Evolutionary conservation across 1,140 invertebrate species (phyloP).

Genomic region (Drosophila oshimai): DNA sequence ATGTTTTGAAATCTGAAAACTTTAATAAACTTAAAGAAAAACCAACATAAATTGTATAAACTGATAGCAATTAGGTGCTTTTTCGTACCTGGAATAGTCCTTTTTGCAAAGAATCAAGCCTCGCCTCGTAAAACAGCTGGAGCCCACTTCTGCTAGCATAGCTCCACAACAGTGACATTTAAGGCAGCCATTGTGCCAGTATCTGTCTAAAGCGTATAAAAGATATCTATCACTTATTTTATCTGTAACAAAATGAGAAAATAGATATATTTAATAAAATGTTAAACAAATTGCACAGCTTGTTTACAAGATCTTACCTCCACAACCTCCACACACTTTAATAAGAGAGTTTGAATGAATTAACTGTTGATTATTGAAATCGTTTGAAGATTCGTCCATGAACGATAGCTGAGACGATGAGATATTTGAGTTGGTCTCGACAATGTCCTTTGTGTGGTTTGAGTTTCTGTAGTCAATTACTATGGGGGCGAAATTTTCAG

Average conservation of each 20-base stretch:
- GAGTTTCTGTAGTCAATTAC: constrained; percentile 65
- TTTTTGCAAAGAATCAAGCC: constrained; percentile 97
- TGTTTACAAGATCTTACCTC: constrained; percentile 64
- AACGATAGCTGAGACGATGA: constrained; percentile 77
- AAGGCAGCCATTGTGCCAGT: constrained; percentile 96
- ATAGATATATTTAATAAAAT: not conserved
- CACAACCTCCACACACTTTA: constrained; percentile 87
- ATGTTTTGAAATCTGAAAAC: not conserved
- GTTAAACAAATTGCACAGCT: too few relatives aligned
- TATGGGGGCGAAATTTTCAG: constrained; percentile 84
- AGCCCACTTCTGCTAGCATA: constrained; percentile 93
- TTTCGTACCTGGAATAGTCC: constrained; percentile 94
- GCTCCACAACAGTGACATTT: constrained; percentile 95
- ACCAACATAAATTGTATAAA: not conserved
- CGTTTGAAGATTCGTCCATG: constrained; percentile 81
- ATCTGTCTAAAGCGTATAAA: constrained; percentile 93
- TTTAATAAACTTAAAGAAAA: not conserved
- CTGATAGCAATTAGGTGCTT: too few relatives aligned
- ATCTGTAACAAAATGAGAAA: constrained; percentile 78
- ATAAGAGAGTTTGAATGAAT: constrained; percentile 85
- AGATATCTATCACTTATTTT: constrained; percentile 95
- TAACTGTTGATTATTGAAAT: constrained; percentile 82
- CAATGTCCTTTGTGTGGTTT: constrained; percentile 60
- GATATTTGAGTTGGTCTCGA: constrained; percentile 70
- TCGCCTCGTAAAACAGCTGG: constrained; percentile 94